Conservation (phyloP, 2,888 invertebrate genomes). For the Trichogramma evanescens region DNA sequence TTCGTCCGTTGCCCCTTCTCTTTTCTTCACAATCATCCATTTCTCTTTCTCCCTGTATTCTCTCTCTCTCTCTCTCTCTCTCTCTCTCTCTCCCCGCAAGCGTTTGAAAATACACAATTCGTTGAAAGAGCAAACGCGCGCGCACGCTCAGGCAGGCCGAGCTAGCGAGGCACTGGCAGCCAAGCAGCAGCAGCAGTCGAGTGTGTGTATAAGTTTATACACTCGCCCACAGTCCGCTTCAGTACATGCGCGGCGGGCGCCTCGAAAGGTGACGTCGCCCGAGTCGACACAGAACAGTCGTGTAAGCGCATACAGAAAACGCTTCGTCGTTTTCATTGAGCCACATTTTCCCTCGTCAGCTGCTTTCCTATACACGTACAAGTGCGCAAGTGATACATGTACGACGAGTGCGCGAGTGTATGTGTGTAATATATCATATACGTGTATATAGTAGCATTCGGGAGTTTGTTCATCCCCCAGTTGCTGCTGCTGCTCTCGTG, state of each 20-base stretch:
- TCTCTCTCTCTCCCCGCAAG: background rate
- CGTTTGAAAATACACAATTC: background rate
- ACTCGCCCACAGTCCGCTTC: background rate
- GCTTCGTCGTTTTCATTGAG: background rate
- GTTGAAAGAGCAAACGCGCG: no score
- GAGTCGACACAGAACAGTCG: background rate
- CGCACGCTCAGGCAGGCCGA: background rate
- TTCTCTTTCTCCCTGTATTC: background rate
- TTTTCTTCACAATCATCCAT: no score
- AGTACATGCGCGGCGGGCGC: constrained; percentile 2
- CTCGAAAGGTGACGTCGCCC: background rate
- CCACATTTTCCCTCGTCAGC: no score
- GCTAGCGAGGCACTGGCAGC: background rate
- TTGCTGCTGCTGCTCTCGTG: no score
- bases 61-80: background rate
- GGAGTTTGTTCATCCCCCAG: no score
- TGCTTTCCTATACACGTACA: no score
- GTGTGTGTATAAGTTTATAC: background rate
- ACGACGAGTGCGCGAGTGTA: no score
- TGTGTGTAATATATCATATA: no score
- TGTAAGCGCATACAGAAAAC: background rate
- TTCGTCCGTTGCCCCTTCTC: no score
- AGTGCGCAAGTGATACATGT: no score
- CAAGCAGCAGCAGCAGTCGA: background rate
- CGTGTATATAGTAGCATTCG: no score